A percentile compares a stretch with the other conserved stretches of the same genome.
These are phyloP conservation scores for Dicrostonyx torquatus DNA, from an alignment of 2,797 vertebrate species.

Conservation along the genomic window DNA sequence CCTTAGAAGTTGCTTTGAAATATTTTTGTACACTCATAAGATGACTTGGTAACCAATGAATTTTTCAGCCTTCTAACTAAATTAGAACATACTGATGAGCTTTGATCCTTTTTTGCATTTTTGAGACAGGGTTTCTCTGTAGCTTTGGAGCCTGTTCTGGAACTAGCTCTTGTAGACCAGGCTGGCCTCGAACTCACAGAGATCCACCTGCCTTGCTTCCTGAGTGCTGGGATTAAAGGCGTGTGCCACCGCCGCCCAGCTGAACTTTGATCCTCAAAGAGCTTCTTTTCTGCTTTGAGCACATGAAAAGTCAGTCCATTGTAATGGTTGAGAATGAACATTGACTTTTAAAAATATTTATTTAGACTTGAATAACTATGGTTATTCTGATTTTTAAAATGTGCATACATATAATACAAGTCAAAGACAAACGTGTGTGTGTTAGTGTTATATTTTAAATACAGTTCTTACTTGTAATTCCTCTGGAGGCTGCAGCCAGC, in stretches of 20 bases:
- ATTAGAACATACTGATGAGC: background rate
- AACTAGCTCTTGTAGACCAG: too few relatives aligned
- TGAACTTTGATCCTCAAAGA: conserved; percentile 8
- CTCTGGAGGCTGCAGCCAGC: background rate
- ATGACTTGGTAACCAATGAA: background rate
- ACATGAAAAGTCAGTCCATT: background rate
- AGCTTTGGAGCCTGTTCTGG: too few relatives aligned
- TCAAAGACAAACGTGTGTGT: background rate
- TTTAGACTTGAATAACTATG: background rate
- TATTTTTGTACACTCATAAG: background rate
- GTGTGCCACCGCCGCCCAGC: too few relatives aligned
- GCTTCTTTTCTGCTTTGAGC: background rate
- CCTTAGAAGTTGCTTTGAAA: conserved; percentile 20
- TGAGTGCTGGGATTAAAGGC: too few relatives aligned
- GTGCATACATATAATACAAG: background rate
- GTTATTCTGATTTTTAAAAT: background rate
- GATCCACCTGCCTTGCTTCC: too few relatives aligned
- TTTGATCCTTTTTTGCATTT: conserved; percentile 3
- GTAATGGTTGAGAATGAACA: background rate
- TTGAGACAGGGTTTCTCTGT: too few relatives aligned
- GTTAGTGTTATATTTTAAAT: background rate
- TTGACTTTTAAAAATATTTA: conserved; percentile 38
- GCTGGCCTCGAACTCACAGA: too few relatives aligned
- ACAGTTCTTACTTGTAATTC: background rate
- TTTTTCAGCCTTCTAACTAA: conserved; percentile 1